Evolutionary conservation across 1,140 invertebrate species (phyloP), one percentile per base, ranked within the genome.

Genomic region (Hirudo medicinalis): DNA sequence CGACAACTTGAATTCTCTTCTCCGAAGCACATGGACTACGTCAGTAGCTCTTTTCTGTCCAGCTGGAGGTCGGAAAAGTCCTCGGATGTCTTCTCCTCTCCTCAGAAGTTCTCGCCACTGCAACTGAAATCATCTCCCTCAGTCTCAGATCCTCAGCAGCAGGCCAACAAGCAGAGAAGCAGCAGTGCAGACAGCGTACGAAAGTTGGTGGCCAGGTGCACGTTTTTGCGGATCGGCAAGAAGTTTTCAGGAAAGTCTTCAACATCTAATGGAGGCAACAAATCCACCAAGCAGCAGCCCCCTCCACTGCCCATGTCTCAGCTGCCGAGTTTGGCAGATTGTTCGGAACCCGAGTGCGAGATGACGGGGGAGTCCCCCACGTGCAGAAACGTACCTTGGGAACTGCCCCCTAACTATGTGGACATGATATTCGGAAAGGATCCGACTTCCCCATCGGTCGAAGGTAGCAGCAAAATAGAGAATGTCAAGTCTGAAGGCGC

Each of bases 391-490:
- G 53, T 49, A 49, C 69, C 69, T 8, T 70, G 69, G 69, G 69
- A 70, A 29, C 69, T 70, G 53, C 69, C 69, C 19, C 69, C 69
- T 29, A 70, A 70, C 53, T 70, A 70, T 40, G 69, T 70, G 20
- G 69, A 70, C 49, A 70, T 70, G 69, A 70, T 70, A 36, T 70
- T 70, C 25, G 53, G 32, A 36, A 70, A 70, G 69, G 69, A 70
- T 2, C 69, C 53, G 49, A 22, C 3, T 15, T 25, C 25, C 20
- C 19, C 15, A 9, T 20, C 69, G 5, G 53, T 54, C 19, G 69
- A 70, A 36, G 53, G 22, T n/a, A 20, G 49, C 22, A 49, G 53
- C 32, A 68, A 68, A 36, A 40, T 36, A 25, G 40, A 32, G n/a
- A 54, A 49, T 43, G 69, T 54, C 29, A 54, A 22, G 22, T 22